Percentiles rank a stretch among this genome's conserved stretches.
Conservation (phyloP, 1,140 invertebrate genomes). For the Meloidogyne chitwoodi region DNA sequence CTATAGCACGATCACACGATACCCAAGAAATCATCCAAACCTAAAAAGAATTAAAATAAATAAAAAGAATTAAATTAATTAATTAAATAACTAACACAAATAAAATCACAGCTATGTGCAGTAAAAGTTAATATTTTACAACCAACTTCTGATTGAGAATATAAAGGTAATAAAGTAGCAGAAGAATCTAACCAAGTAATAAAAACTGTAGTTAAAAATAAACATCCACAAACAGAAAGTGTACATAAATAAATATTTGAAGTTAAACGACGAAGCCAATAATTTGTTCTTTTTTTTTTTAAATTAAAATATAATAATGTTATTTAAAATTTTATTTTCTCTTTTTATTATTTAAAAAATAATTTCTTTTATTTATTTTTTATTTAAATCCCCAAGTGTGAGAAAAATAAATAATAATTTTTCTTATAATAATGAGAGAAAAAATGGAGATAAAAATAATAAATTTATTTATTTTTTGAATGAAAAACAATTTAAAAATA, state of each 20-base stretch:
- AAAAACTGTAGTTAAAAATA: conserved; percentile 55
- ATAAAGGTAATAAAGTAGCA: conserved; percentile 34
- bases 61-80: background rate
- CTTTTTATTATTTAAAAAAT: too few relatives aligned
- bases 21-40: conserved; percentile 58
- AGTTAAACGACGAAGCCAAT: conserved; percentile 54
- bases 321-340: too few relatives aligned
- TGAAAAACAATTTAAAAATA: too few relatives aligned
- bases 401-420: too few relatives aligned
- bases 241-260: conserved; percentile 59
- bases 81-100: conserved; percentile 44
- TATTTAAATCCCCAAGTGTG: too few relatives aligned
- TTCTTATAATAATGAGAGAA: too few relatives aligned
- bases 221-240: conserved; percentile 53
- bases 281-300: conserved; percentile 49
- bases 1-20: conserved; percentile 53
- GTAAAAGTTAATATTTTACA: conserved; percentile 58
- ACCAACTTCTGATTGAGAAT: conserved; percentile 48
- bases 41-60: background rate
- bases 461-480: too few relatives aligned
- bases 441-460: too few relatives aligned
- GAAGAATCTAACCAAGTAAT: conserved; percentile 49
- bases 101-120: conserved; percentile 56
- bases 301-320: conserved; percentile 4
- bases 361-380: too few relatives aligned